Evolutionary conservation across 2,888 invertebrate species (phyloP), one percentile per base, ranked within the genome.

Genomic region (Drosophila phalerata): DNA sequence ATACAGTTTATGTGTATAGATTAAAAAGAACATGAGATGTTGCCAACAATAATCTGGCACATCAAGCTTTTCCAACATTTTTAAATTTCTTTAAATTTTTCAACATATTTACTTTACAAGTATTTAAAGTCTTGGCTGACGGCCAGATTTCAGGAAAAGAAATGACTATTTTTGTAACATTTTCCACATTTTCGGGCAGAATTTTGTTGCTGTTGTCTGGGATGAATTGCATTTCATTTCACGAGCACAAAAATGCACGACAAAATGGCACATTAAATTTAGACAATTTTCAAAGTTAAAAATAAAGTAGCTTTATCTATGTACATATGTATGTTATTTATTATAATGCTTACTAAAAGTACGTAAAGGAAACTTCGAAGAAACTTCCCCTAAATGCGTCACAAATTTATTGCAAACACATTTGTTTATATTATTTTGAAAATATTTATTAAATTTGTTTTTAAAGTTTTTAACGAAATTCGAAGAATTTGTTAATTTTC

Each of bases 91-190:
- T 32, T 40, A 13, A 15, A 34, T 34, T 62, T 52, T 52, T 34
- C 43, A 57, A 67, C 47, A 63, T 40, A 48, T 68, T 71, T 71
- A 60, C 67, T 71, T 71, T 51, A 55, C 5, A 61, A 45, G 61
- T 62, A 40, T 63, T 64, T 61, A 15, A 61, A 68, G 57, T 48
- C 19, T 75, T 76, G 75, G 75, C 75, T 1, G 2, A 8, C 2
- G 19, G 75, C 75, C 75, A 75, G 10, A 10, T 25, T 9, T 30
- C 32, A 43, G 11, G 15, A 8, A 53, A 34, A 37, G 19, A 43
- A 11, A 53, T 28, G 47, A 61, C 61, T 76, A 76, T 76, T 76
- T 76, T 69, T n/a, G 69, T 58, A 58, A 58, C 63, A 76, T 72
- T 72, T 76, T 75, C 57, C 68, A 75, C 68, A 73, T 73, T 61